Conservation (phyloP, 2,797 vertebrate species). For the Chrysolophus pictus region DNA sequence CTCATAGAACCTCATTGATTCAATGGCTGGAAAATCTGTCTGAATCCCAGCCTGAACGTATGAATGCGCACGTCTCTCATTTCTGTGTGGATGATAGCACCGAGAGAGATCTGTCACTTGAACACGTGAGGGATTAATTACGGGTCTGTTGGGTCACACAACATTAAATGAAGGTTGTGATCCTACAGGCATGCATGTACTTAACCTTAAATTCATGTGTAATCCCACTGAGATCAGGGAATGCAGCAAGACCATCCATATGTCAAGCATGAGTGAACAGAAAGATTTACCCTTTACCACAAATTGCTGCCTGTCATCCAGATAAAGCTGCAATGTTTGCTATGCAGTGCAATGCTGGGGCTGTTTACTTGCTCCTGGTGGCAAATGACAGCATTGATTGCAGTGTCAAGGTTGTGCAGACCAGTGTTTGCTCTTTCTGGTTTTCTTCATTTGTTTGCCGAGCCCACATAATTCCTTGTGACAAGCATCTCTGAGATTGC, state of each 20-base stretch:
- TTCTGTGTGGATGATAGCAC: neutral
- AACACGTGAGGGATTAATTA: slow-evolving; percentile 1
- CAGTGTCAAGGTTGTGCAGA: slow-evolving; percentile 44
- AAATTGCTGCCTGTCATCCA: slow-evolving; percentile 40
- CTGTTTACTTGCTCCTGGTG: slow-evolving; percentile 32
- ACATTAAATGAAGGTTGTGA: neutral
- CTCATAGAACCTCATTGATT: neutral
- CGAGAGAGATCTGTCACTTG: neutral
- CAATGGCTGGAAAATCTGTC: neutral
- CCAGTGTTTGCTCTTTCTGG: slow-evolving; percentile 13
- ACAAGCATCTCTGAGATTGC: neutral
- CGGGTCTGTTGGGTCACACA: neutral
- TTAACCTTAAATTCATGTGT: slow-evolving; percentile 41
- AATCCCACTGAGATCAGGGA: neutral
- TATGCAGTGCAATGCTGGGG: neutral
- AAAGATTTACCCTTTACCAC: slow-evolving; percentile 58
- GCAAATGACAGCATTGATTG: neutral
- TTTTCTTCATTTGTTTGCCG: slow-evolving; percentile 50
- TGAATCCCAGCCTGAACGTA: fast-evolving
- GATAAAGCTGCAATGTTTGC: slow-evolving; percentile 55
- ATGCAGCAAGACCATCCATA: neutral
- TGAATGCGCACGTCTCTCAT: fast-evolving
- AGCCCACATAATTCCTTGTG: neutral
- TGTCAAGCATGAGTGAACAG: neutral
- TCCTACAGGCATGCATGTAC: neutral